phyloP scores from a whole-genome alignment of 2,888 invertebrate genomes.

The Hetaerina titia region DNA sequence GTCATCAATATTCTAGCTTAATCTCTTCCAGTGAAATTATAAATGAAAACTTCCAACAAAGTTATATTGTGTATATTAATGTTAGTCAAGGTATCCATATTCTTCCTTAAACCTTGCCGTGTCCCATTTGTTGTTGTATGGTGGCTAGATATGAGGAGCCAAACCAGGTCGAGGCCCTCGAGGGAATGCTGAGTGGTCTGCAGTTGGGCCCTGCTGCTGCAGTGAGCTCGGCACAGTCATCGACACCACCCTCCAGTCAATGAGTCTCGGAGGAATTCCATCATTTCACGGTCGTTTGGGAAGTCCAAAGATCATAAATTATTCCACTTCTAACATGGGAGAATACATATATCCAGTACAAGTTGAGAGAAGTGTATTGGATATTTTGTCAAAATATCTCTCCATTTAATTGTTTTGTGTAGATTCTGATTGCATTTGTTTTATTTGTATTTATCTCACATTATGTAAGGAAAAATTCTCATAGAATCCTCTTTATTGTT shows the following conservation, averaged over 20 bases:
- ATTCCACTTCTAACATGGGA: background rate
- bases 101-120: no score
- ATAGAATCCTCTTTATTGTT: background rate
- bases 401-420: background rate
- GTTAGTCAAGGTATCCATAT: no score
- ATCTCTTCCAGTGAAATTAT: no score
- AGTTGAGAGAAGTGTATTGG: background rate
- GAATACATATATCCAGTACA: background rate
- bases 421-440: background rate
- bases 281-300: background rate
- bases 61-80: no score
- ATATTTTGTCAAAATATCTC: background rate
- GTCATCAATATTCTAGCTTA: no score
- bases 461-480: background rate
- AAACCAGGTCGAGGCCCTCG: slow-evolving; percentile 37
- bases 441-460: background rate
- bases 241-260: background rate
- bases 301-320: background rate
- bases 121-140: no score
- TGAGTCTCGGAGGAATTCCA: background rate
- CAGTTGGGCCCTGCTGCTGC: slow-evolving; percentile 22
- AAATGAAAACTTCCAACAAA: no score
- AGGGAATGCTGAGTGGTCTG: slow-evolving; percentile 46
- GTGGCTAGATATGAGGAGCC: slow-evolving; percentile 28
- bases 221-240: background rate